A percentile compares a stretch with the other conserved stretches of the same genome.
Evolutionary conservation across 2,113 vertebrate species (phyloP).

Genomic region (Rhinolophus sinicus): DNA sequence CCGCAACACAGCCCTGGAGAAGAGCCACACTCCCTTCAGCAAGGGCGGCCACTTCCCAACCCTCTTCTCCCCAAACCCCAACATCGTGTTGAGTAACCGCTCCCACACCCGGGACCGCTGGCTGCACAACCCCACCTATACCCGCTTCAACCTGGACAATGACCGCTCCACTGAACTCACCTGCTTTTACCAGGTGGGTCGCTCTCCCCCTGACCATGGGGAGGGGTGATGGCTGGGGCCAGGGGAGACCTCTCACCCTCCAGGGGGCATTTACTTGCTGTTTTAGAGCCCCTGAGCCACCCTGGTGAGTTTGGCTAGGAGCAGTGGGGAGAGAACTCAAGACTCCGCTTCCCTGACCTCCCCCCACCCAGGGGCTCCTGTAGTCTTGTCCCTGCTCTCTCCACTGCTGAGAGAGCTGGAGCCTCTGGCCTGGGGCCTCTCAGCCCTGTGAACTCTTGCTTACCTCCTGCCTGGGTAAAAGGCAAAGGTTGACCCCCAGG

Average conservation of each 20-base stretch:
- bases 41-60: constrained; percentile 79
- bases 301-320: background rate
- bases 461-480: background rate
- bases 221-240: background rate
- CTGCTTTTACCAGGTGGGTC: constrained; percentile 82
- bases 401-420: background rate
- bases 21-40: constrained; percentile 53
- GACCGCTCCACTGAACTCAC: constrained; percentile 70
- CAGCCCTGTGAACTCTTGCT: background rate
- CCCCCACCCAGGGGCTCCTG: background rate
- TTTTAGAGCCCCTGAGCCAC: background rate
- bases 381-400: background rate
- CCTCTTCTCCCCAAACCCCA: constrained; percentile 69
- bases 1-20: constrained; percentile 59
- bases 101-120: background rate
- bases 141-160: constrained; percentile 75
- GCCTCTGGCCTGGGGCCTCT: background rate
- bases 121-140: constrained; percentile 66
- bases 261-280: background rate
- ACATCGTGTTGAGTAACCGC: background rate
- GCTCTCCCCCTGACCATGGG: rapidly evolving
- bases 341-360: background rate
- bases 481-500: background rate
- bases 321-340: background rate
- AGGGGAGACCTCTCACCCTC: background rate